These are phyloP conservation scores for Thryonomys swinderianus DNA, from an alignment of 2,113 vertebrate species.

Conservation along the genomic window DNA sequence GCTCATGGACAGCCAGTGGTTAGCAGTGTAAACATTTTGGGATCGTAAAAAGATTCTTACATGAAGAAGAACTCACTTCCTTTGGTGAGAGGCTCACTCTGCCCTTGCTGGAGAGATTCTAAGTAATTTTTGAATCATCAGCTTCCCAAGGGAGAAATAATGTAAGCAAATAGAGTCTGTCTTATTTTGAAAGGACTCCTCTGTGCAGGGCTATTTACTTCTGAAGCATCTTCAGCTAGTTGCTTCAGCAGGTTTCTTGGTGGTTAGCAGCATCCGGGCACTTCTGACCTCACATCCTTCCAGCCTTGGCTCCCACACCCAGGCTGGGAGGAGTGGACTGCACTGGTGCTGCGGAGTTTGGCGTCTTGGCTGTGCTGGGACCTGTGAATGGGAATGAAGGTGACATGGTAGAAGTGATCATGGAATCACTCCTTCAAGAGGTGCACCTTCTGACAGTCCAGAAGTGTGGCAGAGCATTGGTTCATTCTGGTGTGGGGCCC, in stretches of 20 bases:
- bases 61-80: neutral
- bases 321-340: neutral
- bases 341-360: neutral
- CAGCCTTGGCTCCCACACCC: neutral
- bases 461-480: neutral
- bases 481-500: too few species aligned
- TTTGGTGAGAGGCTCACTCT: neutral
- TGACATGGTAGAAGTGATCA: neutral
- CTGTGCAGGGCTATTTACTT: neutral
- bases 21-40: neutral
- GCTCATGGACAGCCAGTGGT: neutral
- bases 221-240: neutral
- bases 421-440: neutral
- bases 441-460: neutral
- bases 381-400: neutral
- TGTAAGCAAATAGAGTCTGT: neutral
- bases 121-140: neutral
- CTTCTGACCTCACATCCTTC: neutral
- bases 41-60: neutral
- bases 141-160: neutral
- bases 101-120: neutral
- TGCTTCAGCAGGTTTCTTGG: neutral
- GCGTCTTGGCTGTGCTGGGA: neutral
- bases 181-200: neutral
- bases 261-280: neutral